Evolutionary conservation across 2,113 vertebrate genomes (phyloP).

Genomic region (Poeciliopsis prolifica): DNA sequence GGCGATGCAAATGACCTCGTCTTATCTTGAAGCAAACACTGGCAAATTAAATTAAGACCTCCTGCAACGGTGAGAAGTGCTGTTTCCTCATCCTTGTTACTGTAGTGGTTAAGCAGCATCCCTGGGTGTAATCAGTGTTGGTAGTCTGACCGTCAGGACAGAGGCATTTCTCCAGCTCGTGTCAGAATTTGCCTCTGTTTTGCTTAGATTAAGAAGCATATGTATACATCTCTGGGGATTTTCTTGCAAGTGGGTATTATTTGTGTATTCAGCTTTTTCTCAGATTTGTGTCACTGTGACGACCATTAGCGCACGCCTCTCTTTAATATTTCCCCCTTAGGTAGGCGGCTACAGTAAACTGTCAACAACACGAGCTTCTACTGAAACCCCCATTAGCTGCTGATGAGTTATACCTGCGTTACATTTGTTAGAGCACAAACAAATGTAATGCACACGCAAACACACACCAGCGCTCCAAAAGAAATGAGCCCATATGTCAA

Average conservation of each 20-base stretch:
- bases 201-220: neutral
- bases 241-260: slow-evolving; percentile 21
- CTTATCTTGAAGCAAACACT: slow-evolving; percentile 75
- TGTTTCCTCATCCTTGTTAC: slow-evolving; percentile 26
- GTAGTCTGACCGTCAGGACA: slow-evolving; percentile 16
- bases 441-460: slow-evolving; percentile 28
- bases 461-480: slow-evolving; percentile 27
- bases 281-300: slow-evolving; percentile 52
- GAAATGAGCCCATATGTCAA: slow-evolving; percentile 34
- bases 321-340: slow-evolving; percentile 76
- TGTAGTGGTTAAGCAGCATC: slow-evolving; percentile 8
- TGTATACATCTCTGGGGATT: neutral
- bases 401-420: slow-evolving; percentile 71
- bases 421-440: slow-evolving; percentile 39
- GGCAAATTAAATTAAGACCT: slow-evolving; percentile 74
- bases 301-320: slow-evolving; percentile 59
- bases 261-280: slow-evolving; percentile 61
- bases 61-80: slow-evolving; percentile 36
- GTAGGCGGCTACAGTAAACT: slow-evolving; percentile 62
- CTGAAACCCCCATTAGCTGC: slow-evolving; percentile 77
- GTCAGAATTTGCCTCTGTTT: slow-evolving; percentile 15
- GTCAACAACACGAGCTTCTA: slow-evolving; percentile 60
- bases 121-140: neutral
- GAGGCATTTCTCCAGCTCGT: slow-evolving; percentile 34
- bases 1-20: slow-evolving; percentile 74